Conservation (phyloP, 2,113 vertebrate genomes). For the Canis aureus region DNA sequence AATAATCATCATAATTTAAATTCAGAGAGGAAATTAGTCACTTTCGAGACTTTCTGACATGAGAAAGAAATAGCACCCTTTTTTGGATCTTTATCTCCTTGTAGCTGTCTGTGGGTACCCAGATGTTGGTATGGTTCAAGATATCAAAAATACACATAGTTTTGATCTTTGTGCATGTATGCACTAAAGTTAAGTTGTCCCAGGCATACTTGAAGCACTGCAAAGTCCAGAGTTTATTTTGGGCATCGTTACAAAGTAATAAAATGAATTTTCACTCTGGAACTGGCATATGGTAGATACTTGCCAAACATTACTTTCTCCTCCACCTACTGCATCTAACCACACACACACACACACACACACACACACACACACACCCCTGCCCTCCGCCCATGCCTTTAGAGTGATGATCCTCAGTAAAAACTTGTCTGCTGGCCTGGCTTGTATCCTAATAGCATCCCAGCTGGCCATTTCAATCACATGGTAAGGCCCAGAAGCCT, state of each 20-base stretch:
- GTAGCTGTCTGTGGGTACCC: neutral
- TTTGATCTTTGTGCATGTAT: conserved; percentile 25
- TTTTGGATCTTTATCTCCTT: conserved; percentile 41
- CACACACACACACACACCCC: neutral
- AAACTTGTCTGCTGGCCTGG: neutral
- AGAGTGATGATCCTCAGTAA: neutral
- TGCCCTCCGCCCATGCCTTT: neutral
- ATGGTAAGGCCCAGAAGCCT: neutral
- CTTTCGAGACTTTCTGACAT: conserved; percentile 55
- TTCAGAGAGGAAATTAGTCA: conserved; percentile 54
- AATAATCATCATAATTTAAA: conserved; percentile 56
- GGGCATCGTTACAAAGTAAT: neutral
- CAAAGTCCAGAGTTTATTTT: neutral
- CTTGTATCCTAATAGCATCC: neutral
- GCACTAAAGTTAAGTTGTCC: neutral
- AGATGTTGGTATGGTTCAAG: neutral
- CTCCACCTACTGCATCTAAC: neutral
- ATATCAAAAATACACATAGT: neutral
- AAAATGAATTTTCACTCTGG: neutral
- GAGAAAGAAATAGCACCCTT: conserved; percentile 54
- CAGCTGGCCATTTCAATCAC: neutral
- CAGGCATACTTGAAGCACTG: neutral
- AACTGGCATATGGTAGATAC: neutral
- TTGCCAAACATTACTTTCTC: neutral
- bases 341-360: neutral